Conservation (phyloP, 2,113 vertebrate species). For the Cyrtonyx montezumae region DNA sequence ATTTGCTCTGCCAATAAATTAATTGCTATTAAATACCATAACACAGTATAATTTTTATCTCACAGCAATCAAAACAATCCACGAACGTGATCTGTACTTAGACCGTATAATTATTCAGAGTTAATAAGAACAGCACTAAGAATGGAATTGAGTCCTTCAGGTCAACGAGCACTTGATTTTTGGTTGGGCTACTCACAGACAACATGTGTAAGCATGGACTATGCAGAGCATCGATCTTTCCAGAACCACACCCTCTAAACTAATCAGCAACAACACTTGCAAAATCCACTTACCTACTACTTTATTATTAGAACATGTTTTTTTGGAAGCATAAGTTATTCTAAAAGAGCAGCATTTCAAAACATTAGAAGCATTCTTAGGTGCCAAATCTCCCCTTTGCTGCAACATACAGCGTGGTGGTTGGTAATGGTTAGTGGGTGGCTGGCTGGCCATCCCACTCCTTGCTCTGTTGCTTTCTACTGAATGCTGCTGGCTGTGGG, state of each 20-base stretch:
- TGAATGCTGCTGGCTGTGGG: neutral
- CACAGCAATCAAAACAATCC: slow-evolving; percentile 8
- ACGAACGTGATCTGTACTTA: neutral
- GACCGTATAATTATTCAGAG: neutral
- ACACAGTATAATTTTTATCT: neutral
- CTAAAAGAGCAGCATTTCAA: neutral
- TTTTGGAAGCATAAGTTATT: neutral
- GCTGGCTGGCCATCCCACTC: neutral
- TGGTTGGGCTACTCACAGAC: neutral
- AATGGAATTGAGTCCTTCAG: neutral
- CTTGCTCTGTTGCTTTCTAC: neutral
- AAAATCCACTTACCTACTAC: neutral
- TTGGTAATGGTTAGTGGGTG: fast-evolving
- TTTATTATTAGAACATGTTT: neutral
- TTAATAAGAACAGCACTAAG: neutral
- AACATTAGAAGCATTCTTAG: neutral
- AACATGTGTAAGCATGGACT: neutral
- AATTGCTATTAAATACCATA: neutral
- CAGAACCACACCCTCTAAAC: neutral
- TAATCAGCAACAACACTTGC: neutral
- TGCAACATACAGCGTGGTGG: fast-evolving
- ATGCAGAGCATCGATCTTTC: neutral
- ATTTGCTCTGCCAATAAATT: slow-evolving; percentile 24
- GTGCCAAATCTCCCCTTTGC: neutral
- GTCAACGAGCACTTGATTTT: neutral